Percentiles rank a stretch among this genome's conserved stretches.
Evolutionary conservation across 2,113 vertebrate genomes (phyloP).

Genomic region (Acanthisitta chloris): DNA sequence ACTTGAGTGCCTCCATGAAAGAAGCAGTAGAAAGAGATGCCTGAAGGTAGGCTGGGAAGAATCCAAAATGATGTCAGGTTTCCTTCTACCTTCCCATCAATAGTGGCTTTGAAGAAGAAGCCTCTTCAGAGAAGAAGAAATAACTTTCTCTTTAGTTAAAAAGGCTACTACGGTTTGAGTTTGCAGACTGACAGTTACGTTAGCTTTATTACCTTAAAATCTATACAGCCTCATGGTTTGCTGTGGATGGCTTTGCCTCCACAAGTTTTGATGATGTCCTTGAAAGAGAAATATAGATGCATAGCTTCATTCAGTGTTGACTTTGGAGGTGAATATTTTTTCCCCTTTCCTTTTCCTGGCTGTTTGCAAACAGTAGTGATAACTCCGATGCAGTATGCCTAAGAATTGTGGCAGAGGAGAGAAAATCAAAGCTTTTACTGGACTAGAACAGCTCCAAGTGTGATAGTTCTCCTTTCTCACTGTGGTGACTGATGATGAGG

Average conservation of each 20-base stretch:
- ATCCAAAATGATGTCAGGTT: slow-evolving; percentile 63
- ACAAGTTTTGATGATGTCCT: slow-evolving; percentile 52
- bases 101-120: slow-evolving; percentile 37
- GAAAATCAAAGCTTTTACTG: slow-evolving; percentile 18
- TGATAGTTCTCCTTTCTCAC: slow-evolving; percentile 4
- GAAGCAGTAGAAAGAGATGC: slow-evolving; percentile 49
- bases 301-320: neutral
- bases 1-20: slow-evolving; percentile 45
- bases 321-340: slow-evolving; percentile 62
- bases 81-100: slow-evolving; percentile 63
- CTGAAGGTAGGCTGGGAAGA: slow-evolving; percentile 57
- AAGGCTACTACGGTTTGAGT: slow-evolving; percentile 3
- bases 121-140: slow-evolving; percentile 41
- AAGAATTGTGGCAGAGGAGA: neutral
- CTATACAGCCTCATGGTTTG: slow-evolving; percentile 12
- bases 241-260: slow-evolving; percentile 18
- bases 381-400: neutral
- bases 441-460: slow-evolving; percentile 2
- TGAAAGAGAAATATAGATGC: slow-evolving; percentile 56
- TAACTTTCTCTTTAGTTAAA: slow-evolving; percentile 51
- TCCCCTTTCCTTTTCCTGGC: slow-evolving; percentile 19
- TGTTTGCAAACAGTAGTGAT: slow-evolving; percentile 3
- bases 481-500: slow-evolving; percentile 17
- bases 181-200: slow-evolving; percentile 22
- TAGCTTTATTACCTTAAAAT: slow-evolving; percentile 44